Base-by-base conservation (phyloP, 1,140 invertebrate genomes). In the Platorchestia sp. region DNA sequence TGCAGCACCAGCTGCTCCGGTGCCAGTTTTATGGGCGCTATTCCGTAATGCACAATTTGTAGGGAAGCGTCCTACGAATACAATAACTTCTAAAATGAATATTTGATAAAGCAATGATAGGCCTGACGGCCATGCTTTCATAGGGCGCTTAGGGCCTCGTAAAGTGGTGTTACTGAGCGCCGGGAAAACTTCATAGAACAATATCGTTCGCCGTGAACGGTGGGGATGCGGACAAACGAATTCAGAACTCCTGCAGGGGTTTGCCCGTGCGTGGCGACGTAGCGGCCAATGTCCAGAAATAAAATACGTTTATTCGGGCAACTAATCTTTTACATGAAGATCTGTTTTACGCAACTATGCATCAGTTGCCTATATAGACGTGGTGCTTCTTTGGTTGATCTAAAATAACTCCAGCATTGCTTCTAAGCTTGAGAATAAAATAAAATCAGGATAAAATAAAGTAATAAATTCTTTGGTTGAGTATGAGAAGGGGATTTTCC, bases 21-120 rank as follows among this genome's bases (percentile, higher is more conserved):
- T 36, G 14, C 59, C 10, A 75, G 59, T 36, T 75, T 75, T 75
- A 75, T 27, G 59, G 59, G 59, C 10, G 7, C 59, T 36, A 75
- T 75, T 75, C 59, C 59, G 59, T 75, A 75, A 75, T 75, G 59
- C 59, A 36, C 59, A 10, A 75, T 75, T 75, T 75, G 14, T 75
- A 75, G 59, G 59, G 59, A 75, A 14, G 59, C 59, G 14, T 75
- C 59, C 59, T 27, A 36, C 59, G 1, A 10, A 75, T 75, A 75
- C 59, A 75, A 75, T 75, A 75, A 75, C 59, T 75, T 75, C 59
- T 27, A 75, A 14, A 75, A 75, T 75, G 59, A 75, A 75, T 75
- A 75, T 75, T 75, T 75, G 59, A 75, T 75, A 75, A 75, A 75
- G 59, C 59, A 75, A 75, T 75, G 59, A 75, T 75, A 75, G 59